Base-by-base conservation (phyloP, 2,888 invertebrate genomes). In the Dynastes tityus region DNA sequence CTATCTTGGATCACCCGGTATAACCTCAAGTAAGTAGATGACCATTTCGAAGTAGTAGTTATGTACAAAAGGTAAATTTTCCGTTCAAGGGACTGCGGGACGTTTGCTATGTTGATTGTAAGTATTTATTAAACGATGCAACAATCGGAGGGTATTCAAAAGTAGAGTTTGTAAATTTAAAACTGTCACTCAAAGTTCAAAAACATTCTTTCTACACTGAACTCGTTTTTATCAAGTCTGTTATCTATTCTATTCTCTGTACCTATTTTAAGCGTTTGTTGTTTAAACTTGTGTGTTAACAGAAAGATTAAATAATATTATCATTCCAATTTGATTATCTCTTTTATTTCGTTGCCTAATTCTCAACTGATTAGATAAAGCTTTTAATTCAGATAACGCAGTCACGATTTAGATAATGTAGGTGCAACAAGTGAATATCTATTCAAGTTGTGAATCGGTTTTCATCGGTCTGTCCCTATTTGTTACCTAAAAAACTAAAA, bases 251-350 rank as follows among this genome's bases (percentile, higher is more conserved):
- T 58, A 58, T 22, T 58, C 8, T 58, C 8, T 22, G 22, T 22
- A 22, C 22, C 16, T 58, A 22, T 27, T 58, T 58, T 58, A 58
- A 58, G n/a, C 22, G 22, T 58, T 58, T 22, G 2, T 58, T 5
- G n/a, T 16, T 2, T 55, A 1, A 8, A 22, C 22, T 22, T 22
- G n/a, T 22, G n/a, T 22, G 22, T 22, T 22, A 22, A 5, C n/a
- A 1, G 9, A 58, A 22, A 16, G 8, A 22, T 22, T 58, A 22
- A 58, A 58, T 22, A 32, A 11, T 16, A 37, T 63, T 55, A 78
- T 55, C 51, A 29, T 53, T 58, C 16, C 27, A 71, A 71, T 45
- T 63, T 32, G 32, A 13, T 75, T 37, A 51, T 68, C 51, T 68
- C n/a, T 8, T 13, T 16, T 68, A 51, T 68, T 37, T 49, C 51